Conservation (phyloP, 1,140 invertebrate genomes). For the Colletes latitarsis region DNA sequence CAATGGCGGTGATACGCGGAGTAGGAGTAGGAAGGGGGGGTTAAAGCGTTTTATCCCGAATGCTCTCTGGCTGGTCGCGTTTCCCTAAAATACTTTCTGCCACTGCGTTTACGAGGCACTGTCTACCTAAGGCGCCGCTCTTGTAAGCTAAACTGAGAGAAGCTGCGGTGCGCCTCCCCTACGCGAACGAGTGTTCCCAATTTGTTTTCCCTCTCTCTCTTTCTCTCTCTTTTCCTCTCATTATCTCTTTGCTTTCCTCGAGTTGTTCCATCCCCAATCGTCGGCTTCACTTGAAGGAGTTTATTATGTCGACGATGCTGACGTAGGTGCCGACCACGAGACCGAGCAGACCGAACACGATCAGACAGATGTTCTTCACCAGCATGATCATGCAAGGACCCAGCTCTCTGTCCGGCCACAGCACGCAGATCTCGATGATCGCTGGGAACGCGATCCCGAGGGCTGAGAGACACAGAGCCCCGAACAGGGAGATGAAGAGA, state of each 20-base stretch:
- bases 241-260: neutral
- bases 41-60: slow-evolving; percentile 9
- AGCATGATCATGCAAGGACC: slow-evolving; percentile 79
- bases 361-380: slow-evolving; percentile 83
- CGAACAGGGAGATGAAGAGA: slow-evolving; percentile 92
- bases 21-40: no score
- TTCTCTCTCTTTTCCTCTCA: neutral
- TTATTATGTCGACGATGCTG: slow-evolving; percentile 84
- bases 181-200: neutral
- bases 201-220: no score
- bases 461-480: slow-evolving; percentile 89
- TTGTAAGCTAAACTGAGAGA: slow-evolving; percentile 33
- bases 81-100: slow-evolving; percentile 18
- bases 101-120: slow-evolving; percentile 6
- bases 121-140: slow-evolving; percentile 28
- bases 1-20: neutral
- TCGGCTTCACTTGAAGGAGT: slow-evolving; percentile 63
- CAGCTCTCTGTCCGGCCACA: slow-evolving; percentile 80
- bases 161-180: neutral
- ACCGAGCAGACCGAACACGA: slow-evolving; percentile 85
- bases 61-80: slow-evolving; percentile 19
- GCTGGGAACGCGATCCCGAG: slow-evolving; percentile 92
- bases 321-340: slow-evolving; percentile 87
- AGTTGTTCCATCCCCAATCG: neutral
- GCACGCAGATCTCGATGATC: slow-evolving; percentile 87